phyloP scores from a whole-genome alignment of 2,888 invertebrate species.

The Oscheius onirici region DNA sequence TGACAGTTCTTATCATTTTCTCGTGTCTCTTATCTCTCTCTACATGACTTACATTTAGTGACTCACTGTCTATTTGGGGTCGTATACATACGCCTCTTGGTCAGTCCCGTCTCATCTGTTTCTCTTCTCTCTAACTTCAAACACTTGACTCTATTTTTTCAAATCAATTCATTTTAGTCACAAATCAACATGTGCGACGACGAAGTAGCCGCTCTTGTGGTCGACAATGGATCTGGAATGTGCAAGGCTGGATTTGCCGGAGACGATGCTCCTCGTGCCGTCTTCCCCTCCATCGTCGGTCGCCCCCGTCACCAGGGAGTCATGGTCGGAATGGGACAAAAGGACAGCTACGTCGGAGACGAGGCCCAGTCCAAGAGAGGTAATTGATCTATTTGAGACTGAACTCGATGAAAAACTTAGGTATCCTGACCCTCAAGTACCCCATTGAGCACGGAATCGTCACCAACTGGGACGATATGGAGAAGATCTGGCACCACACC shows the following conservation, averaged over 20 bases:
- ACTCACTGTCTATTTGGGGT: too few species aligned
- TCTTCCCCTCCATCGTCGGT: constrained; percentile 86
- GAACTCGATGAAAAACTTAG: constrained; percentile 17
- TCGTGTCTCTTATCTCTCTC: too few species aligned
- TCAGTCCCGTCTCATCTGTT: neutral
- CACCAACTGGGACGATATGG: constrained; percentile 98
- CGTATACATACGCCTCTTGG: neutral
- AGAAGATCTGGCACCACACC: constrained; percentile 98
- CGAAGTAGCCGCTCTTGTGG: constrained; percentile 80
- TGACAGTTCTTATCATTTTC: too few species aligned
- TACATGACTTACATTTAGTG: too few species aligned
- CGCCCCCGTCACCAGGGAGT: constrained; percentile 66
- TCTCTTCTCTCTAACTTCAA: neutral
- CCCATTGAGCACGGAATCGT: constrained; percentile 96
- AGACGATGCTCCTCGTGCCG: constrained; percentile 82
- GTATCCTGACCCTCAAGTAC: constrained; percentile 93
- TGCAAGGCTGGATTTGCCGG: constrained; percentile 83
- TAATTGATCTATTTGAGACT: neutral
- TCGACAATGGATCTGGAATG: constrained; percentile 73
- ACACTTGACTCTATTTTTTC: neutral
- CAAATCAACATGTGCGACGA: constrained; percentile 78
- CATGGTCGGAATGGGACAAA: constrained; percentile 75
- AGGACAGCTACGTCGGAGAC: constrained; percentile 74
- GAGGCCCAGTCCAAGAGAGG: constrained; percentile 77
- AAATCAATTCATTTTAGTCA: neutral